phyloP scores from a whole-genome alignment of 2,797 vertebrate genomes.

The Odontamblyopus rebecca region DNA sequence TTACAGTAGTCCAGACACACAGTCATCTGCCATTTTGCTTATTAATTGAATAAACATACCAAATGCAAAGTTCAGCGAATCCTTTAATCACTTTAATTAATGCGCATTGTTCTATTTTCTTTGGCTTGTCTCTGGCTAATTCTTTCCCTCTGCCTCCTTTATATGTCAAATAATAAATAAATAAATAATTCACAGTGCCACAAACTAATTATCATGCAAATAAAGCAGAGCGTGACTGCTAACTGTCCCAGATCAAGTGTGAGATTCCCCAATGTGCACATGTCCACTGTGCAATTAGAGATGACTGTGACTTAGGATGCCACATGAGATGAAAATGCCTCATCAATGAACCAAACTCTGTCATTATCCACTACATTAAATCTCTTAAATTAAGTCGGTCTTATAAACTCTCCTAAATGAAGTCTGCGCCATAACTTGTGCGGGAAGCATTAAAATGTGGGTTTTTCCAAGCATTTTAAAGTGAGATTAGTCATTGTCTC shows the following conservation, averaged over 20 bases:
- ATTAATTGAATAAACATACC: constrained; percentile 91
- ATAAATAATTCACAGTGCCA: constrained; percentile 79
- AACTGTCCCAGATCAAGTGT: constrained; percentile 75
- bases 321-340: constrained; percentile 52
- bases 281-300: constrained; percentile 80
- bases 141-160: constrained; percentile 62
- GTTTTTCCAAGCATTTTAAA: too few species aligned
- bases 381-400: constrained; percentile 61
- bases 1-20: constrained; percentile 65
- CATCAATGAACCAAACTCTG: constrained; percentile 69
- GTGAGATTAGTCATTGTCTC: too few species aligned
- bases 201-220: constrained; percentile 87
- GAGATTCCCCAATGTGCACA: constrained; percentile 83
- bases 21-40: constrained; percentile 81
- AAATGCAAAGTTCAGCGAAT: constrained; percentile 80
- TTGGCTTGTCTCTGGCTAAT: constrained; percentile 47
- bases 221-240: constrained; percentile 74
- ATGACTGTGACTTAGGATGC: constrained; percentile 54
- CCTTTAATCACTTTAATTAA: constrained; percentile 86
- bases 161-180: constrained; percentile 75
- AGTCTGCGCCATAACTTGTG: too few species aligned
- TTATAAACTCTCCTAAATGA: constrained; percentile 11
- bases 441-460: too few species aligned
- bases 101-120: constrained; percentile 70
- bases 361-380: constrained; percentile 91